phyloP scores from a whole-genome alignment of 92 coral and sea anemone genomes.

The Actinernus sp. region DNA sequence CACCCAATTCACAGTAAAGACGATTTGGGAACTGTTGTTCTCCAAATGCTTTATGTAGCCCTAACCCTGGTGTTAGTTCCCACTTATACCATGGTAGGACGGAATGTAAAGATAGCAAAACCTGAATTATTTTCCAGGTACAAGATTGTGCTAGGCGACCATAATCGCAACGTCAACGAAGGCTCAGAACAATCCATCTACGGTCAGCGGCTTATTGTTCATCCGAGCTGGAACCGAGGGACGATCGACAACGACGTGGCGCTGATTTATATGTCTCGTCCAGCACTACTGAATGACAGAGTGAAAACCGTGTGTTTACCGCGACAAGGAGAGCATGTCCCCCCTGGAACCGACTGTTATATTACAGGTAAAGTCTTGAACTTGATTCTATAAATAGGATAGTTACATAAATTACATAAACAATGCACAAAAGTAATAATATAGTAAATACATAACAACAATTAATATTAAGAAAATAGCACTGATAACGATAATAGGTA shows the following conservation, averaged over 20 bases:
- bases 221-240: slow-evolving; percentile 46
- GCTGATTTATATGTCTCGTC: slow-evolving; percentile 53
- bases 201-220: slow-evolving; percentile 30
- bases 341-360: slow-evolving; percentile 57
- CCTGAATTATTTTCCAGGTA: too few relatives aligned
- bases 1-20: too few relatives aligned
- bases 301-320: slow-evolving; percentile 77
- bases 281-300: slow-evolving; percentile 36
- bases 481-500: neutral
- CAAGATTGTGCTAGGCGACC: slow-evolving; percentile 55
- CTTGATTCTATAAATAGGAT: too few relatives aligned
- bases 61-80: too few relatives aligned
- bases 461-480: neutral
- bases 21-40: too few relatives aligned
- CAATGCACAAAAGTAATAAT: too few relatives aligned
- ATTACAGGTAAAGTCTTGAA: slow-evolving; percentile 82
- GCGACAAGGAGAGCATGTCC: slow-evolving; percentile 42
- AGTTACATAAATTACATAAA: too few relatives aligned
- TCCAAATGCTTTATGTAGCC: too few relatives aligned
- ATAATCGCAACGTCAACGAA: slow-evolving; percentile 44
- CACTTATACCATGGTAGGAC: too few relatives aligned
- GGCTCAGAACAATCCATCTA: slow-evolving; percentile 51
- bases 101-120: too few relatives aligned
- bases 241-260: slow-evolving; percentile 72
- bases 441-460: too few relatives aligned